phyloP scores from a whole-genome alignment of 2,113 vertebrate species.

The Notarius quadriscutis region DNA sequence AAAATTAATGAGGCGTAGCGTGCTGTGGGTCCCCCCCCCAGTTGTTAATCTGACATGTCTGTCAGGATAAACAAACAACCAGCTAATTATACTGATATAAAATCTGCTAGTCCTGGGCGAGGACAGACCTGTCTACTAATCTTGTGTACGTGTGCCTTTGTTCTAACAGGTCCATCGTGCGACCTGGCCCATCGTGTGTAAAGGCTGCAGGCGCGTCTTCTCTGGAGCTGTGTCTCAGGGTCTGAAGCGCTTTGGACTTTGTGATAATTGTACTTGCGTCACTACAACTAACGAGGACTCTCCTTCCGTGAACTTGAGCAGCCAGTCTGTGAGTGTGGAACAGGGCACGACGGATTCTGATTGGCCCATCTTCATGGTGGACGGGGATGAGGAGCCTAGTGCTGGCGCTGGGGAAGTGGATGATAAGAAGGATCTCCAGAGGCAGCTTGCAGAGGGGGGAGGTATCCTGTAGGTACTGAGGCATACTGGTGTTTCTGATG shows the following conservation, averaged over 20 bases:
- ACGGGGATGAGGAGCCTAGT: slow-evolving; percentile 82
- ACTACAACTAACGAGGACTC: slow-evolving; percentile 83
- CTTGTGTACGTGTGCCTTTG: background rate
- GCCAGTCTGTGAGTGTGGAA: slow-evolving; percentile 77
- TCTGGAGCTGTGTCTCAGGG: slow-evolving; percentile 83
- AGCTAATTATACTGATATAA: background rate
- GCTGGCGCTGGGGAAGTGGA: slow-evolving; percentile 69
- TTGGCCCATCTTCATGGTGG: slow-evolving; percentile 93
- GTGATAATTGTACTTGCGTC: slow-evolving; percentile 92
- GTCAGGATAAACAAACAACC: background rate
- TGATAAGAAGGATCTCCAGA: slow-evolving; percentile 57
- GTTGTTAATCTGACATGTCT: background rate
- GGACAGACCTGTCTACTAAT: background rate
- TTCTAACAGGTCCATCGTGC: slow-evolving; percentile 87
- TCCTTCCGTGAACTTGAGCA: slow-evolving; percentile 75
- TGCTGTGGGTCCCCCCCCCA: background rate
- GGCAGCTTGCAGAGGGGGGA: slow-evolving; percentile 45
- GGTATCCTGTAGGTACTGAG: slow-evolving; percentile 26
- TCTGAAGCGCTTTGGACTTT: slow-evolving; percentile 86
- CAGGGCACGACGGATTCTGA: slow-evolving; percentile 78
- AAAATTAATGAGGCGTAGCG: background rate
- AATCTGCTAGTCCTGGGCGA: background rate
- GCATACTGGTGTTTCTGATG: background rate
- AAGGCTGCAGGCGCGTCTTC: slow-evolving; percentile 90
- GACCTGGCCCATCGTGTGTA: slow-evolving; percentile 90